Conservation (phyloP, 2,797 vertebrate genomes). For the Mus caroli region DNA sequence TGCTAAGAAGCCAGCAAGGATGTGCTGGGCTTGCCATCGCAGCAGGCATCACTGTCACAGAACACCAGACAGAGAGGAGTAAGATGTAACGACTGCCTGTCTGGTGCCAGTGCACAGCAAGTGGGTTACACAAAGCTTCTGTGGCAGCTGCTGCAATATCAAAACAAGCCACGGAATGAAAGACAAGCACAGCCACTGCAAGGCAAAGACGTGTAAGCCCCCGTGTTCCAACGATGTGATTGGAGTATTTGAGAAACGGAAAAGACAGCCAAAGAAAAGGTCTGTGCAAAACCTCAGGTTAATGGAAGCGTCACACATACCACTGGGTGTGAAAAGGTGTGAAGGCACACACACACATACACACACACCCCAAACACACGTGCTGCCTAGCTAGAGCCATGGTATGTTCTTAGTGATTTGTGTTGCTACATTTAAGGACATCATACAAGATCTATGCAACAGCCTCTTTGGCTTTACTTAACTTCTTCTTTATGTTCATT, state of each 20-base stretch:
- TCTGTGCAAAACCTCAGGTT: neutral
- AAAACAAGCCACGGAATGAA: neutral
- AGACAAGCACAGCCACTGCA: fast-evolving
- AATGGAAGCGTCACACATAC: fast-evolving
- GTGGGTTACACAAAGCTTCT: neutral
- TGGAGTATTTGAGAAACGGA: neutral
- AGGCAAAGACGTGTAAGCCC: fast-evolving
- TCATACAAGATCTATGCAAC: fast-evolving
- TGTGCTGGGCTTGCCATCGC: no score
- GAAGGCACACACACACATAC: neutral
- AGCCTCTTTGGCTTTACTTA: neutral
- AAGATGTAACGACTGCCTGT: neutral
- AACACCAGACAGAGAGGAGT: neutral
- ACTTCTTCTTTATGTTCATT: neutral
- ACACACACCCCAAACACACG: fast-evolving
- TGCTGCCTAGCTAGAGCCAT: neutral
- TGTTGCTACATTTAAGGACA: neutral
- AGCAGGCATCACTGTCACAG: neutral
- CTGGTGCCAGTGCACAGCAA: neutral
- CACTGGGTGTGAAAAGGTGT: fast-evolving
- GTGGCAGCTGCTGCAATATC: neutral
- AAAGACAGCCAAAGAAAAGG: neutral
- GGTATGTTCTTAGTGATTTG: neutral
- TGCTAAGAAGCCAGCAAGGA: neutral
- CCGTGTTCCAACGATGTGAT: fast-evolving